A percentile compares a stretch with the other conserved stretches of the same genome.
phyloP scores from a whole-genome alignment of 1,140 invertebrate species.

The Drosophila arawakana region DNA sequence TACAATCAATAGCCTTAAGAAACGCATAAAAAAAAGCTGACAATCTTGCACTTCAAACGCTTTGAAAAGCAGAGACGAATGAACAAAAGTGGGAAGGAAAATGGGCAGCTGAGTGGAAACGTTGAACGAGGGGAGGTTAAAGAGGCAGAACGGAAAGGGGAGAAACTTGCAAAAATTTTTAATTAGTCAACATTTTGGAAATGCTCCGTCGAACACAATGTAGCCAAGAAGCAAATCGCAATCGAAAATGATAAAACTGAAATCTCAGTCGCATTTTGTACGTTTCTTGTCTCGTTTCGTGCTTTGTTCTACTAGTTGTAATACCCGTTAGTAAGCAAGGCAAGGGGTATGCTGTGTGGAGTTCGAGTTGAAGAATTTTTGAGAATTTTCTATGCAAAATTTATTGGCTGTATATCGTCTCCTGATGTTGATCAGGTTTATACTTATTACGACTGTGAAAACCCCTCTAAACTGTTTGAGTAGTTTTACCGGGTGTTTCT shows the following conservation, averaged over 20 bases:
- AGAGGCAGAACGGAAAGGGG: no score
- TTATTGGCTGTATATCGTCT: no score
- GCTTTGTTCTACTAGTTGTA: no score
- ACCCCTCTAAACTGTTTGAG: no score
- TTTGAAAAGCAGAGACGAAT: neutral
- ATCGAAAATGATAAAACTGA: constrained; percentile 29
- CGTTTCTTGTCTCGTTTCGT: neutral
- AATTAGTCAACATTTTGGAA: constrained; percentile 53
- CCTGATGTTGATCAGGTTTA: no score
- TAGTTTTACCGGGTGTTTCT: no score
- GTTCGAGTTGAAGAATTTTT: no score
- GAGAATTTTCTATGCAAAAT: no score
- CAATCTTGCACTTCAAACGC: constrained; percentile 1
- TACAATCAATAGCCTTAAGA: constrained; percentile 9
- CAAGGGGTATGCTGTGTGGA: neutral
- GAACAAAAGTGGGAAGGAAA: neutral
- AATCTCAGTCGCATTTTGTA: constrained; percentile 21
- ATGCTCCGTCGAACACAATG: constrained; percentile 13
- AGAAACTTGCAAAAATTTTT: constrained; percentile 43
- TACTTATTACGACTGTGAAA: no score
- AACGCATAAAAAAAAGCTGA: constrained; percentile 7
- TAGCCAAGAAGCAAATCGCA: constrained; percentile 25
- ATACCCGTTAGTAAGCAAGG: no score
- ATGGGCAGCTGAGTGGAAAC: neutral
- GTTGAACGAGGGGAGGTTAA: no score